These are phyloP conservation scores for Ianthella basta DNA, from an alignment of 37 sponge, comb jelly and placozoan genomes.

Conservation along the genomic window DNA sequence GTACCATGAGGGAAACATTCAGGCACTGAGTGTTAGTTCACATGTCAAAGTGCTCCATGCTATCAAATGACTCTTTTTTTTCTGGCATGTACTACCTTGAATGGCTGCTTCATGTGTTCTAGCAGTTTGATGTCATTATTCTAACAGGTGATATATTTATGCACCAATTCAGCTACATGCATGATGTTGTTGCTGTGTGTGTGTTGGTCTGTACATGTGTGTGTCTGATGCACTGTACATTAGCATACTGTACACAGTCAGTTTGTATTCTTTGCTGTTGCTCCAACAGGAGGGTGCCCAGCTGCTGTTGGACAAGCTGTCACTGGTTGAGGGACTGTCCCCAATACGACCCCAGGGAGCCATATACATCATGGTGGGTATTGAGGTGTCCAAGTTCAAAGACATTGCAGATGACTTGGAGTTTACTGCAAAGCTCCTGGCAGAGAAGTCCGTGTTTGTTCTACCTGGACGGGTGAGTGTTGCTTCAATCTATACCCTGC, in stretches of 20 bases:
- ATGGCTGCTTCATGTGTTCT: too few species aligned
- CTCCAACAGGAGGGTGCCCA: conserved; percentile 52
- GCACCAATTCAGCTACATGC: too few species aligned
- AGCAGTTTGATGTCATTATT: too few species aligned
- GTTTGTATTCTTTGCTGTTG: too few species aligned
- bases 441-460: conserved; percentile 73
- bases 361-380: conserved; percentile 96
- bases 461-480: conserved; percentile 77
- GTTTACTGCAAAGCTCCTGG: conserved; percentile 71
- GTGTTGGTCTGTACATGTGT: too few species aligned
- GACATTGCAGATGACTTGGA: conserved; percentile 64
- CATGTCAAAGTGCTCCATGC: background rate
- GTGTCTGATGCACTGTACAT: too few species aligned
- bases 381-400: conserved; percentile 65
- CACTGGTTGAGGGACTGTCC: conserved; percentile 49
- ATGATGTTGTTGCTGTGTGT: too few species aligned
- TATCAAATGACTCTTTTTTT: too few species aligned
- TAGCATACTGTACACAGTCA: too few species aligned
- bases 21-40: conserved; percentile 37
- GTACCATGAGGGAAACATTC: conserved; percentile 52
- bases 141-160: too few species aligned
- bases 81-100: too few species aligned
- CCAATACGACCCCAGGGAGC: conserved; percentile 89
- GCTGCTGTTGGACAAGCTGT: conserved; percentile 40
- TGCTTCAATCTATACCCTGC: too few species aligned